These are phyloP conservation scores for Cataglyphis hispanica DNA, from an alignment of 1,140 invertebrate genomes.

Conservation along the genomic window DNA sequence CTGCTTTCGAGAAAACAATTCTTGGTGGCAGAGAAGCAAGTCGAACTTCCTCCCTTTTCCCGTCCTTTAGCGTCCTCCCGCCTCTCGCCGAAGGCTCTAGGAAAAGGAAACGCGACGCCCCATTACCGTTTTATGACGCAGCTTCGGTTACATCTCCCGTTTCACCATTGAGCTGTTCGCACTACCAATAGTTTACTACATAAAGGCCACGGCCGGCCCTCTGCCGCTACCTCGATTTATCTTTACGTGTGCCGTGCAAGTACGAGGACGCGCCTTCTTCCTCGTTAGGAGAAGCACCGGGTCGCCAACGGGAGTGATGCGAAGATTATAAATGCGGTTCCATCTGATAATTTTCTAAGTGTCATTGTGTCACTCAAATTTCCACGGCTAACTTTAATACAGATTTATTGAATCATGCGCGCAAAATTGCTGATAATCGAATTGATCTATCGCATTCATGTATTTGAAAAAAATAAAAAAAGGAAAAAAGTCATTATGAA, in stretches of 20 bases:
- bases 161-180: constrained; percentile 85
- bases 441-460: background rate
- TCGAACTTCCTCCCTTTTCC: constrained; percentile 53
- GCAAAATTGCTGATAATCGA: background rate
- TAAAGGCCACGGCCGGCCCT: constrained; percentile 79
- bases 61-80: constrained; percentile 67
- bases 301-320: background rate
- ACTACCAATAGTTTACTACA: constrained; percentile 84
- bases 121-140: constrained; percentile 85
- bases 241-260: constrained; percentile 59
- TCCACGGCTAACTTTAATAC: background rate
- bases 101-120: constrained; percentile 85
- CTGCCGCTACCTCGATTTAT: constrained; percentile 75
- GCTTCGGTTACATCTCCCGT: constrained; percentile 86
- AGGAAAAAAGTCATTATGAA: background rate
- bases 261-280: constrained; percentile 46
- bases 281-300: constrained; percentile 35
- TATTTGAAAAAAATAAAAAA: too few species aligned
- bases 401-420: background rate
- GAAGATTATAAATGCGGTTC: background rate
- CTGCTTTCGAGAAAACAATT: constrained; percentile 57
- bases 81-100: constrained; percentile 66
- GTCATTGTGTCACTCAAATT: background rate
- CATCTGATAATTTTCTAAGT: background rate
- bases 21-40: constrained; percentile 29